Base-by-base conservation (phyloP, 2,113 vertebrate species). In the Mugil cephalus region DNA sequence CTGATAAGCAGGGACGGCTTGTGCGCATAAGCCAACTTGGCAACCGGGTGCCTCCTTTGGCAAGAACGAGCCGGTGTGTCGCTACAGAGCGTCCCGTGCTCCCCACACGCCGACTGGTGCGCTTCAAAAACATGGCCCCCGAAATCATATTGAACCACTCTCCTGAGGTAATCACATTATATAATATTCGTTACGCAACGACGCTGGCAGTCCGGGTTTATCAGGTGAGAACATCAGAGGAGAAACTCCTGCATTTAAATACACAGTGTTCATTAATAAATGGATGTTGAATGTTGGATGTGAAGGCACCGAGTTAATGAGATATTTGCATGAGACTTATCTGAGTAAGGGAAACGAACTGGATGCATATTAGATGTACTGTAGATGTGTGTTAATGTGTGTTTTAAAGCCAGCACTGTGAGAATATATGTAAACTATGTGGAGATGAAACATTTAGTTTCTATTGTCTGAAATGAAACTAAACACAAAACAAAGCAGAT, bases 151-250 rank as follows among this genome's bases (percentile, higher is more conserved):
- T 42, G 45, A 60, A 38, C 24, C 4, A 13, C 77, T 19, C 56
- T 15, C 52, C 15, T 21, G 62, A 73, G 42, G 39, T 58, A 30
- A 30, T 30, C 40, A 51, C 67, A 74, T 80, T 80, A 62, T 13
- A 66, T 77, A 71, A 80, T n/a, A 38, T 21, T 5, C 38, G 55
- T 81, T 84, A 71, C 35, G 74, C 12, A 82, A 88, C 7, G 4
- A 17, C 6, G 21, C 38, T 73, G 78, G 71, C 54, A 50, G 12
- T 50, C 10, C n/a, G 11, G 38, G 4, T 51, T 39, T 34, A 53
- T 12, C 13, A 68, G 65, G 55, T 64, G 24, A 62, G 47, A 5
- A 24, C 21, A 62, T 63, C 30, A 38, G 35, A 67, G 67, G 17
- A 42, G 19, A 60, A 53, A 30, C 53, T 39, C 14, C 10, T 53